These are phyloP conservation scores for Nylanderia fulva DNA, from an alignment of 1,140 invertebrate genomes.

Conservation along the genomic window DNA sequence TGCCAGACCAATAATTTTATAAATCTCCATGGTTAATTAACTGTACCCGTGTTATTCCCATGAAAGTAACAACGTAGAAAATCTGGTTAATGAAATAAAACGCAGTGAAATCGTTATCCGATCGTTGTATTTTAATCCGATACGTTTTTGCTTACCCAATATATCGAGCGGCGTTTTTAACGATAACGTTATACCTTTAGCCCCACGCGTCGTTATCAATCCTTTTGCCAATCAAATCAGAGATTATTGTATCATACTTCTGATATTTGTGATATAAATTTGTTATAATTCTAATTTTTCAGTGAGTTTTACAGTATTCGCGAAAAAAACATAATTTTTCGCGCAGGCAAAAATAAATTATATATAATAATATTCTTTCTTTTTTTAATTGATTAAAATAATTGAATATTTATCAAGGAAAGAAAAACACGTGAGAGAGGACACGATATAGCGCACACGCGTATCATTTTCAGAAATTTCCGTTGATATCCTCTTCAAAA, in stretches of 20 bases:
- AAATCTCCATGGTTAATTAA: conserved; percentile 63
- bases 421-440: too few species aligned
- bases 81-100: conserved; percentile 50
- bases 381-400: background rate
- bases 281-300: conserved; percentile 7
- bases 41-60: background rate
- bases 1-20: conserved; percentile 61
- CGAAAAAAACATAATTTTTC: background rate
- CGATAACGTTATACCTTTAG: conserved; percentile 4
- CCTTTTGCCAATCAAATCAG: conserved; percentile 33
- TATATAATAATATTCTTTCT: background rate
- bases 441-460: too few species aligned
- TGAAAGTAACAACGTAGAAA: conserved; percentile 42
- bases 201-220: conserved; percentile 8
- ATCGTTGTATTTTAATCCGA: conserved; percentile 46
- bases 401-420: background rate
- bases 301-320: background rate
- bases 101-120: conserved; percentile 39
- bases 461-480: background rate
- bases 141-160: conserved; percentile 45
- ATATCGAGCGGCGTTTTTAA: conserved; percentile 36
- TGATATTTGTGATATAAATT: background rate
- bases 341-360: background rate
- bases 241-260: conserved; percentile 26
- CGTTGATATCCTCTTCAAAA: conserved; percentile 35